Evolutionary conservation across 2,113 vertebrate genomes (phyloP), one percentile per base, ranked within the genome.

Genomic region (Triplophysa rosa): DNA sequence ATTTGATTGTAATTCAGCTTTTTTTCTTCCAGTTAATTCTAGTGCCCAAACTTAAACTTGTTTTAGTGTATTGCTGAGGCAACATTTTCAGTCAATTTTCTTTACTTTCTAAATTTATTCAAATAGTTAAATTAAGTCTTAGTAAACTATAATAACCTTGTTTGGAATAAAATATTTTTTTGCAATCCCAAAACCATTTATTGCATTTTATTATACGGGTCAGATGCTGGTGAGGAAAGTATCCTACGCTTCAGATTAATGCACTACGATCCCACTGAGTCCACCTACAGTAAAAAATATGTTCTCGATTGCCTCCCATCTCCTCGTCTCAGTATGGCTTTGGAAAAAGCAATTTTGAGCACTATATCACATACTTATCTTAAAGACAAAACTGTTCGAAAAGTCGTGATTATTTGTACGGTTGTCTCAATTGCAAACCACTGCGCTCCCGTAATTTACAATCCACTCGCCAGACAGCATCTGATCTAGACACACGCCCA

Each of bases 361-460:
- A 90, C 87, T 87, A 89, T 93, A 93, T 90, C 89, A 86, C 87
- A 91, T 90, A 86, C 76, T 87, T 87, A 92, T 93, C 90, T 91
- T 83, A 85, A 84, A 89, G 78, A 68, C 24, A 79, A 37, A 29
- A 83, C 77, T 68, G 29, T 52, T 42, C 56, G 49, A 58, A 45
- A 68, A 47, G 49, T 29, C 14, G 67, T 65, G 47, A 68, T 74
- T 52, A 23, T 40, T 78, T 45, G 26, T 67, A 19, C 17, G 45
- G 40, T 10, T 49, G 45, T 64, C 62, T 63, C 69, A 63, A 73
- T 69, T 74, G 77, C 63, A 67, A 29, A 56, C 17, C 7, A 10
- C 26, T 77, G 86, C 90, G 88, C 89, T 84, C 81, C 85, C 73
- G 78, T 67, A 42, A 72, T 77, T 65, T 75, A 61, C 14, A 58